phyloP scores from a whole-genome alignment of 2,797 vertebrate species.

The Macrochelys suwanniensis region DNA sequence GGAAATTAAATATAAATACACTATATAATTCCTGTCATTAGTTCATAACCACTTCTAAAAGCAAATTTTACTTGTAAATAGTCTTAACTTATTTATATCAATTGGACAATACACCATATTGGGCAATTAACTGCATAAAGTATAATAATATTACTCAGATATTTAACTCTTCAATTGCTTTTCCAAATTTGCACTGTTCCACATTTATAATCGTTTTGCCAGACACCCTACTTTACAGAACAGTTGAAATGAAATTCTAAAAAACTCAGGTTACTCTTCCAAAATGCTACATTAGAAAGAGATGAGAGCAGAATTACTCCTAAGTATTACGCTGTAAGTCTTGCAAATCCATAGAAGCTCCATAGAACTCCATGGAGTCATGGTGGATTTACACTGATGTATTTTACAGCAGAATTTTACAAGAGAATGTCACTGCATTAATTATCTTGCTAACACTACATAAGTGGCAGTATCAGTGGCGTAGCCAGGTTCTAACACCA shows the following conservation, averaged over 20 bases:
- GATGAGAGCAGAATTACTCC: too few relatives aligned
- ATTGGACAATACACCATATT: not conserved
- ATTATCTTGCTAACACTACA: not conserved
- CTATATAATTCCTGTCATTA: not conserved
- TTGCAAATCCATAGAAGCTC: rapidly evolving
- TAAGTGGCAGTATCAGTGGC: not conserved
- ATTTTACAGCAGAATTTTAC: not conserved
- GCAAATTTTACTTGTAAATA: not conserved
- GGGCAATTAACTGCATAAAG: not conserved
- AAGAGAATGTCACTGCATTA: not conserved
- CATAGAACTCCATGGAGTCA: not conserved
- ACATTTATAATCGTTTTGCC: not conserved
- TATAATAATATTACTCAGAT: not conserved
- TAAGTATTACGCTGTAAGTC: not conserved
- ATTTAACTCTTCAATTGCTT: not conserved
- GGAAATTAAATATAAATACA: not conserved
- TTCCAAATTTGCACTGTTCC: not conserved
- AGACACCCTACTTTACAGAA: not conserved
- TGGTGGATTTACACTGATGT: not conserved
- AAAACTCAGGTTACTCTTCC: not conserved
- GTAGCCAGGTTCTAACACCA: too few relatives aligned
- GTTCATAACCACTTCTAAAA: not conserved
- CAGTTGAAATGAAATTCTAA: not conserved
- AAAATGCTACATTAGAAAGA: not conserved
- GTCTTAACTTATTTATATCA: not conserved